phyloP scores from a whole-genome alignment of 2,113 vertebrate species.

The Clarias gariepinus region DNA sequence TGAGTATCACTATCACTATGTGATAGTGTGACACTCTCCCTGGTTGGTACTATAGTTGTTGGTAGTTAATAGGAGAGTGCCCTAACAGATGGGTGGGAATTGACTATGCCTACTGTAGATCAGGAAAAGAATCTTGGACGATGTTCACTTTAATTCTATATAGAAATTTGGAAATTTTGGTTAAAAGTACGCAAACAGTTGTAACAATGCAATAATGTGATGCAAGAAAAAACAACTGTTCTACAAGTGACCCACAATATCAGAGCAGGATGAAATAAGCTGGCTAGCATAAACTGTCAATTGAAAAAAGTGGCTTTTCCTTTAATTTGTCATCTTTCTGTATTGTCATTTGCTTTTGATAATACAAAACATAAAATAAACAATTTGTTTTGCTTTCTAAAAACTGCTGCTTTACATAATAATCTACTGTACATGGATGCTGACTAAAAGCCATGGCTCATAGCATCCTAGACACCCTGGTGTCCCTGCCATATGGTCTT shows the following conservation, averaged over 20 bases:
- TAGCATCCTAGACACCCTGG: constrained; percentile 36
- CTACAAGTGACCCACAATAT: neutral
- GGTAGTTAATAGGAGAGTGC: no score
- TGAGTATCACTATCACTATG: no score
- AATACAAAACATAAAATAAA: neutral
- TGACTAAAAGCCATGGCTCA: constrained; percentile 29
- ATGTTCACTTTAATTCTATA: neutral
- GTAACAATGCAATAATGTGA: neutral
- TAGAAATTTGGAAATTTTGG: neutral
- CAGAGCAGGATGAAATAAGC: neutral
- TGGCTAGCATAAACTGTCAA: neutral
- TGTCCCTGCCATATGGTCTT: constrained; percentile 57
- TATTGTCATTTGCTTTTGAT: neutral
- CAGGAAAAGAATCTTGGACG: no score
- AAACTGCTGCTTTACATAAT: neutral
- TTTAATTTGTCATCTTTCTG: neutral
- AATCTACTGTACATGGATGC: neutral
- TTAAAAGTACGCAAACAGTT: neutral
- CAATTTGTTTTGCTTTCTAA: neutral
- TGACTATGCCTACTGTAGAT: no score
- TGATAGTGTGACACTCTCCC: no score
- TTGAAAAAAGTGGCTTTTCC: neutral
- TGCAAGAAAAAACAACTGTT: neutral
- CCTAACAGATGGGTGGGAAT: no score
- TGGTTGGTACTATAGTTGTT: no score